phyloP scores from a whole-genome alignment of 2,888 invertebrate genomes.

The Caenorhabditis japonica region DNA sequence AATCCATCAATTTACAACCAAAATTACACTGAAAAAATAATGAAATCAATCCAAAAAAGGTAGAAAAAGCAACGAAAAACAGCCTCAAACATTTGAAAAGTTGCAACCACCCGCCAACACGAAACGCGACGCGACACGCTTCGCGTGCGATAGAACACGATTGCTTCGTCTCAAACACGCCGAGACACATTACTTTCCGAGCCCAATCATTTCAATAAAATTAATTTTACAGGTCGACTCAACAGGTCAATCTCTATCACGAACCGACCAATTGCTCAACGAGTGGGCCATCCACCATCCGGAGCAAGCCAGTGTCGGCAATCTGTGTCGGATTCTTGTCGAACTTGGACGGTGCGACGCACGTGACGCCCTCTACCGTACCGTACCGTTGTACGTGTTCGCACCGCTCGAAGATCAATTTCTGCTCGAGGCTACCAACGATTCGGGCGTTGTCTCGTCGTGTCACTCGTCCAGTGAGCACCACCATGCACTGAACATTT shows the following conservation, averaged over 20 bases:
- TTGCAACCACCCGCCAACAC: too few species aligned
- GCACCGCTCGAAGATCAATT: constrained; percentile 61
- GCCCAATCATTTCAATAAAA: too few species aligned
- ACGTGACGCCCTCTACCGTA: constrained; percentile 81
- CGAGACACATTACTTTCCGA: too few species aligned
- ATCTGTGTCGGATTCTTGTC: constrained; percentile 81
- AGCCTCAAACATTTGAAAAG: too few species aligned
- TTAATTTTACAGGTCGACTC: constrained; percentile 67
- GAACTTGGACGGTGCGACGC: constrained; percentile 82
- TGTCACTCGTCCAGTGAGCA: constrained; percentile 47
- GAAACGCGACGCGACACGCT: too few species aligned
- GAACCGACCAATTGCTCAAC: constrained; percentile 79
- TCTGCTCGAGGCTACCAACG: constrained; percentile 59
- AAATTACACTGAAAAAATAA: too few species aligned
- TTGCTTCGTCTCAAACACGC: too few species aligned
- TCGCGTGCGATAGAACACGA: too few species aligned
- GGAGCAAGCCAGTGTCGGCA: constrained; percentile 79
- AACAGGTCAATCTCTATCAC: constrained; percentile 76
- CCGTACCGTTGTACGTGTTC: constrained; percentile 80
- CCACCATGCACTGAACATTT: neutral
- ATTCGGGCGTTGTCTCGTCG: constrained; percentile 64
- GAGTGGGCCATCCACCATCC: constrained; percentile 79
- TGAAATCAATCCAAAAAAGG: too few species aligned
- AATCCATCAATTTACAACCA: too few species aligned
- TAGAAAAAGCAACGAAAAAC: too few species aligned